These are phyloP conservation scores for Disparrhopalites patrizii DNA, from an alignment of 2,888 invertebrate species.

Conservation along the genomic window DNA sequence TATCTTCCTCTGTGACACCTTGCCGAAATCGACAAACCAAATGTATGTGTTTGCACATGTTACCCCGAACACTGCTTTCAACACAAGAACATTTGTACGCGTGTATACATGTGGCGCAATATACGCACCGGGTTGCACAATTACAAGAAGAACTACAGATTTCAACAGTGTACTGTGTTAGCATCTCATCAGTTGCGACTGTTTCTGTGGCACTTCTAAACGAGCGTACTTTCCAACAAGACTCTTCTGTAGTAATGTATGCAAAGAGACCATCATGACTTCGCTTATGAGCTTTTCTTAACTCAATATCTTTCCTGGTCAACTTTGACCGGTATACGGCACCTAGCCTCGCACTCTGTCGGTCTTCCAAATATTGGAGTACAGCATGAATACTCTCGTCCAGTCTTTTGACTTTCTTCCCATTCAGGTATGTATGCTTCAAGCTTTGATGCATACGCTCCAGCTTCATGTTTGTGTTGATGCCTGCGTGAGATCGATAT, in stretches of 20 bases:
- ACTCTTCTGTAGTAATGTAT: too few species aligned
- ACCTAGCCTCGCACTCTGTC: not conserved
- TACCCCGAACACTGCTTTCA: not conserved
- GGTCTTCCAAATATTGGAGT: not conserved
- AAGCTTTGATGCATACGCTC: not conserved
- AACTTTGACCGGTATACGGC: not conserved
- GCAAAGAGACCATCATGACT: too few species aligned
- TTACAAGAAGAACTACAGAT: too few species aligned
- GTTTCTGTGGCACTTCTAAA: too few species aligned
- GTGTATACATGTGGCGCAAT: not conserved
- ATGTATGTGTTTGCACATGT: slow-evolving; percentile 4
- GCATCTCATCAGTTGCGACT: too few species aligned
- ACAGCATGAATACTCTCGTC: slow-evolving; percentile 1
- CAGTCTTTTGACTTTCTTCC: not conserved
- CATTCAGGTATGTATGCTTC: not conserved
- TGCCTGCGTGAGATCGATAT: not conserved
- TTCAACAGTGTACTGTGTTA: too few species aligned
- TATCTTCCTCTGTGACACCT: too few species aligned
- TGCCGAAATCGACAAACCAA: not conserved
- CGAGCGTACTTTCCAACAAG: too few species aligned
- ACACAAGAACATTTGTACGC: not conserved
- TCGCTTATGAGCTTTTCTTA: not conserved
- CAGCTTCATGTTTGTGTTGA: not conserved
- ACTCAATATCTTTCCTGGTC: not conserved
- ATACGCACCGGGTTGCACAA: not conserved